Conservation (phyloP, 2,797 vertebrate species). For the Thalassophryne amazonica region DNA sequence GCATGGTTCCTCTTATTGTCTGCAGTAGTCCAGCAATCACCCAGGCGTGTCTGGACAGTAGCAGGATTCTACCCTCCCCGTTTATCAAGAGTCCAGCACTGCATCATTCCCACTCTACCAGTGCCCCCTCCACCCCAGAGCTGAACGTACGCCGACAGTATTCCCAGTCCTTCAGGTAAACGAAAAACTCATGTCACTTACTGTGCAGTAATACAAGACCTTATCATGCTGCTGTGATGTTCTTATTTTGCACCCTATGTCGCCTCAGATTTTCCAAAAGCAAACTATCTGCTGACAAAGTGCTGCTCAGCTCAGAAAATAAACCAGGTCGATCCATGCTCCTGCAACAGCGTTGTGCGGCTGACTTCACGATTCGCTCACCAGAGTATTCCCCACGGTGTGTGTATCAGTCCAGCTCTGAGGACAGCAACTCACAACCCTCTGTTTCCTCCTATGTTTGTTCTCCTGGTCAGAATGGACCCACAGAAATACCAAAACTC, state of each 20-base stretch:
- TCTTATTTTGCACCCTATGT: neutral
- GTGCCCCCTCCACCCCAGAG: slow-evolving; percentile 85
- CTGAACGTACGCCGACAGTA: slow-evolving; percentile 79
- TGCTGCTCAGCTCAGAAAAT: slow-evolving; percentile 48
- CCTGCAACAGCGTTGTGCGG: slow-evolving; percentile 72
- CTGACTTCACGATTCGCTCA: slow-evolving; percentile 75
- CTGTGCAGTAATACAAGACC: neutral
- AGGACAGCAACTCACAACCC: slow-evolving; percentile 86
- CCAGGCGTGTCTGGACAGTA: slow-evolving; percentile 56
- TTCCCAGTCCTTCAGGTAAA: slow-evolving; percentile 84
- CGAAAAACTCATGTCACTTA: neutral
- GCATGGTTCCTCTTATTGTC: slow-evolving; percentile 1
- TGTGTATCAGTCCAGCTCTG: slow-evolving; percentile 81
- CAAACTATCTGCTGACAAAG: slow-evolving; percentile 52
- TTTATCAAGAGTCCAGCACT: slow-evolving; percentile 68
- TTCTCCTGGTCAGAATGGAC: slow-evolving; percentile 68
- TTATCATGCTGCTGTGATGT: neutral
- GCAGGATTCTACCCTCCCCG: slow-evolving; percentile 68
- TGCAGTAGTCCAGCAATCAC: slow-evolving; percentile 78
- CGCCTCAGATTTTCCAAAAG: slow-evolving; percentile 76
- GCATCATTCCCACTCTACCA: slow-evolving; percentile 75
- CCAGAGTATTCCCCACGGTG: slow-evolving; percentile 72
- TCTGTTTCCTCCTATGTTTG: slow-evolving; percentile 81
- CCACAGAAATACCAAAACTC: slow-evolving; percentile 67
- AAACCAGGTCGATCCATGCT: slow-evolving; percentile 67